Conservation (phyloP, 2,797 vertebrate genomes). For the Schizopygopsis pylzovi region DNA sequence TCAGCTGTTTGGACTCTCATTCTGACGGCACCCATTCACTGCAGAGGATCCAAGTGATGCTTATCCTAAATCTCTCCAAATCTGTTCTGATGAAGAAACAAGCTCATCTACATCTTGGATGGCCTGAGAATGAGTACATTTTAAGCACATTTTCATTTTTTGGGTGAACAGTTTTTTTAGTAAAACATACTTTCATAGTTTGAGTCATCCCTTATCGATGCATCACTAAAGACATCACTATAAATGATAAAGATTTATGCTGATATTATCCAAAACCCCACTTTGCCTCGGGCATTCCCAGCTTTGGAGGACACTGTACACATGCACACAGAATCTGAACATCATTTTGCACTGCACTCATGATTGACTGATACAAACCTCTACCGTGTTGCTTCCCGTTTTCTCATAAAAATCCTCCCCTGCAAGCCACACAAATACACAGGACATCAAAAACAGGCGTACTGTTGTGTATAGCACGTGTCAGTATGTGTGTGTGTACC, state of each 20-base stretch:
- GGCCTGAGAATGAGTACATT: not conserved
- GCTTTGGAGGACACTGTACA: not conserved
- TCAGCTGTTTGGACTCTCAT: no score
- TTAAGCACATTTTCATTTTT: not conserved
- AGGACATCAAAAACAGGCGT: conserved; percentile 1
- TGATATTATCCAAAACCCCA: conserved; percentile 14
- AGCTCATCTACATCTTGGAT: not conserved
- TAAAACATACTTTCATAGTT: not conserved
- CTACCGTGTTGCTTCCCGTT: conserved; percentile 89
- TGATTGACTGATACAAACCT: conserved; percentile 86
- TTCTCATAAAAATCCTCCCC: conserved; percentile 90
- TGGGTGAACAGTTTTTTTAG: not conserved
- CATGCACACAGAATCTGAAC: conserved; percentile 3
- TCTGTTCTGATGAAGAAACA: not conserved
- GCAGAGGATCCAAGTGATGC: not conserved
- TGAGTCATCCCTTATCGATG: not conserved
- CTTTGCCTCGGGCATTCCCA: not conserved
- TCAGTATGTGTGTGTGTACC: conserved; percentile 66
- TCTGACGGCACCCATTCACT: not conserved
- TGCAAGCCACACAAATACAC: conserved; percentile 72
- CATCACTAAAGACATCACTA: not conserved
- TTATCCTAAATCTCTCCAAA: not conserved
- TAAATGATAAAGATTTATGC: conserved; percentile 21
- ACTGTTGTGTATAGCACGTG: not conserved
- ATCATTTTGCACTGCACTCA: conserved; percentile 42